These are phyloP conservation scores for Strongylocentrotus purpuratus DNA, from an alignment of 35 echinoderm and acorn worm species.

Conservation along the genomic window DNA sequence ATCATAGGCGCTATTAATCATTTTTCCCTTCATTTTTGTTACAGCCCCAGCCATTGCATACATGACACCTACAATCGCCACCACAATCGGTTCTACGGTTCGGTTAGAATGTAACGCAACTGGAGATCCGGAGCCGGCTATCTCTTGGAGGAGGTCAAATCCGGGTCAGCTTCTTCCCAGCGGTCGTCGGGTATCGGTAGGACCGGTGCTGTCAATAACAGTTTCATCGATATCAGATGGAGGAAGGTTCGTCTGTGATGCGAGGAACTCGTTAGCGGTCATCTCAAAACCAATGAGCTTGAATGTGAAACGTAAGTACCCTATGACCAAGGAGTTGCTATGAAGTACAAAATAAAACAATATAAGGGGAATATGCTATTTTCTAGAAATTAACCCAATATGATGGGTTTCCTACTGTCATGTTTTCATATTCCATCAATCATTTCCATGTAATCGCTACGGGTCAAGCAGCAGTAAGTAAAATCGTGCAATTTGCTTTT, in stretches of 20 bases:
- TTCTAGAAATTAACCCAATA: no score
- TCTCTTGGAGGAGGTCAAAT: conserved; percentile 35
- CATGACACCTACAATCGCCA: conserved; percentile 35
- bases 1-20: no score
- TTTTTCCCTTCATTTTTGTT: no score
- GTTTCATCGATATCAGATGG: conserved; percentile 31
- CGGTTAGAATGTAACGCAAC: conserved; percentile 54
- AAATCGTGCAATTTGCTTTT: no score
- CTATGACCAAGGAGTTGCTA: no score
- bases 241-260: conserved; percentile 55
- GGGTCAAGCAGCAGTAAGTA: no score
- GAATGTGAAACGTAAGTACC: conserved; percentile 55
- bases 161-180: conserved; percentile 34
- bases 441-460: no score
- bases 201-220: not conserved
- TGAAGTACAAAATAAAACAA: no score
- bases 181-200: not conserved
- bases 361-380: no score
- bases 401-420: no score
- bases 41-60: conserved; percentile 47
- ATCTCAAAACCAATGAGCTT: conserved; percentile 19
- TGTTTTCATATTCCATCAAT: no score
- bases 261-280: conserved; percentile 42
- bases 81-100: not conserved
- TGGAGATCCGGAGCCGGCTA: conserved; percentile 49